These are phyloP conservation scores for Agapornis canus DNA, from an alignment of 2,797 vertebrate genomes.

Conservation along the genomic window DNA sequence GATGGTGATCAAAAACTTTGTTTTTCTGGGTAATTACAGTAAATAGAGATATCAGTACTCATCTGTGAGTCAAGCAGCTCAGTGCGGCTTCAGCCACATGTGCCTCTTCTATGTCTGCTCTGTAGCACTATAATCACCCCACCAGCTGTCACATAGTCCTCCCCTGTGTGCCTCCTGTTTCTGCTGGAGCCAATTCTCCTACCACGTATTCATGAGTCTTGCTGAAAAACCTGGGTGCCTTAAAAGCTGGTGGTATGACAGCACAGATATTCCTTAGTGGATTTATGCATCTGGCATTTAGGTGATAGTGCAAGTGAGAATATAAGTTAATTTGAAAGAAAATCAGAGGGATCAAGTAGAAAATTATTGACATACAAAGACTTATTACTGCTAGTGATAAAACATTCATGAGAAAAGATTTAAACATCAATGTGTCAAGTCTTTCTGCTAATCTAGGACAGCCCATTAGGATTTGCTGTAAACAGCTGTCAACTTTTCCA, in stretches of 20 bases:
- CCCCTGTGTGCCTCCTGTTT: rapidly evolving
- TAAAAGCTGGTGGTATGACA: neutral
- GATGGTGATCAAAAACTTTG: too few relatives aligned
- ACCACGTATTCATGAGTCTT: rapidly evolving
- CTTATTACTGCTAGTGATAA: conserved; percentile 27
- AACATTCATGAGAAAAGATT: conserved; percentile 32
- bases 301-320: neutral
- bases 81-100: too few relatives aligned
- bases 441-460: conserved; percentile 39
- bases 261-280: neutral
- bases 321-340: conserved; percentile 16
- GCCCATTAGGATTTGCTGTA: neutral
- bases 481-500: conserved; percentile 12
- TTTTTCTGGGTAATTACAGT: too few relatives aligned
- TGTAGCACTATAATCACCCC: neutral
- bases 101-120: neutral
- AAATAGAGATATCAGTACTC: too few relatives aligned
- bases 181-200: neutral
- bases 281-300: neutral
- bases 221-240: neutral
- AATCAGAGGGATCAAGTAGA: neutral
- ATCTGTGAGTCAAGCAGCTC: too few relatives aligned
- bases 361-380: neutral
- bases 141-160: rapidly evolving
- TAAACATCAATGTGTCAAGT: neutral